phyloP scores from a whole-genome alignment of 2,888 invertebrate species.

The Synergus itoensis region DNA sequence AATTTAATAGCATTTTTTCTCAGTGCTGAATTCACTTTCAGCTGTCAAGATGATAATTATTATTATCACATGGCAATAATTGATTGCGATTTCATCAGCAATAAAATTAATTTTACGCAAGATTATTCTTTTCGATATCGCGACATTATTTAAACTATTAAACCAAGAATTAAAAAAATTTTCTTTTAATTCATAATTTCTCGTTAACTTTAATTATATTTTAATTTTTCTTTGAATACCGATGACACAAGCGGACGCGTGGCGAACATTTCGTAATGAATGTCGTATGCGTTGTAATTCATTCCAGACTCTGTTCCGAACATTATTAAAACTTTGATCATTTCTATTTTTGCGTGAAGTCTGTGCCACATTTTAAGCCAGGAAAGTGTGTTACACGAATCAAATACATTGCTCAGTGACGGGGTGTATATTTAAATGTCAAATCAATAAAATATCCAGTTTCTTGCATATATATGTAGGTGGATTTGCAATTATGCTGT shows the following conservation, averaged over 20 bases:
- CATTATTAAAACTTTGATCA: conserved; percentile 72
- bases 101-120: neutral
- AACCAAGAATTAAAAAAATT: too few species aligned
- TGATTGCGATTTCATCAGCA: neutral
- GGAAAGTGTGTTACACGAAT: conserved; percentile 17
- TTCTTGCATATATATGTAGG: neutral
- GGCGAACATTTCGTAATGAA: conserved; percentile 34
- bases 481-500: neutral
- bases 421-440: neutral
- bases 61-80: neutral
- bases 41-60: neutral
- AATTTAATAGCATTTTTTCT: too few species aligned
- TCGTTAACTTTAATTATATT: conserved; percentile 23
- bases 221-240: conserved; percentile 26
- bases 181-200: neutral
- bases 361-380: conserved; percentile 48
- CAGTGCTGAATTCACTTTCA: too few species aligned
- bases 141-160: too few species aligned
- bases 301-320: conserved; percentile 28
- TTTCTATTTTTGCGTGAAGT: conserved; percentile 69
- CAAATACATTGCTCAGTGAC: conserved; percentile 1
- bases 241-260: conserved; percentile 38
- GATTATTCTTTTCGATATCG: neutral
- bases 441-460: conserved; percentile 10
- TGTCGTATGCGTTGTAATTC: conserved; percentile 21